Conservation (phyloP, 2,797 vertebrate genomes). For the Alcedo quadribrachys region DNA sequence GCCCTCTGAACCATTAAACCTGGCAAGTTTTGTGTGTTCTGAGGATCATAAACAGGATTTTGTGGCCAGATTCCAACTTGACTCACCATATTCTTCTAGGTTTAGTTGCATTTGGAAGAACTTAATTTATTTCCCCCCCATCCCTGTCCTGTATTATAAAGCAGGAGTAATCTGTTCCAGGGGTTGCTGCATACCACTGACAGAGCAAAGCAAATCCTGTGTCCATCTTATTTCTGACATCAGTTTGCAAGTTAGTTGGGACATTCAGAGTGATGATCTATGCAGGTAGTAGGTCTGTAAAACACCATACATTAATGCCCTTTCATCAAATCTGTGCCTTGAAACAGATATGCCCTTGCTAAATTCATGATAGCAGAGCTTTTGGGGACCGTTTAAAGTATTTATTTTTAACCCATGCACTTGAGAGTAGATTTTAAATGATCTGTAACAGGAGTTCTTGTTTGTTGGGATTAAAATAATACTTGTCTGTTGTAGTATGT, state of each 20-base stretch:
- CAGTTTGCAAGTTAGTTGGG: neutral
- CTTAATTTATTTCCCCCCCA: too few relatives aligned
- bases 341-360: neutral
- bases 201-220: neutral
- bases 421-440: neutral
- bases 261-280: neutral
- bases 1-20: neutral
- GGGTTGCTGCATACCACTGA: neutral
- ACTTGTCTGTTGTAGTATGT: neutral
- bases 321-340: neutral
- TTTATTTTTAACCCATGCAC: neutral
- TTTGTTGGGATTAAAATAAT: neutral
- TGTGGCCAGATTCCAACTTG: neutral
- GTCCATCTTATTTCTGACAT: neutral
- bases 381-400: neutral
- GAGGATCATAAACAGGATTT: neutral
- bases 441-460: neutral
- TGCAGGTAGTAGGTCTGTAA: neutral
- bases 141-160: neutral
- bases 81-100: neutral
- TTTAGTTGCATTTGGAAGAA: neutral
- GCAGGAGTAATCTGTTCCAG: neutral
- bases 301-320: neutral
- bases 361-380: neutral
- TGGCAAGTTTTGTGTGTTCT: neutral